Base-by-base conservation (phyloP, 2,797 vertebrate species). In the Phoeniculus purpureus region DNA sequence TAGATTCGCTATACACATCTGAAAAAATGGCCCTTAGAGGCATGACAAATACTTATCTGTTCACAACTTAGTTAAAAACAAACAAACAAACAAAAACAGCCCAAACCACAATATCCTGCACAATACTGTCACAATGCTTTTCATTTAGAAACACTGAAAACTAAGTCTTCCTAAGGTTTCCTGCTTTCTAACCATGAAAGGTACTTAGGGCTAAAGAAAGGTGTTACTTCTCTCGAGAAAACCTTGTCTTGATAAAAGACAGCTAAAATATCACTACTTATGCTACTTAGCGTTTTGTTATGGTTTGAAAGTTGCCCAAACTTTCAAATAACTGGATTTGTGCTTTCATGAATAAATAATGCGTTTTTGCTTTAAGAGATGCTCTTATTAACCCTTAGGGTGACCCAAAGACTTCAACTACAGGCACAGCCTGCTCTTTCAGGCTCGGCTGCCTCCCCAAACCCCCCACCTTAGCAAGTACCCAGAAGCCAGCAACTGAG, bases 61-160 rank as follows among this genome's bases (percentile, higher is more conserved):
- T 72, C 54, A 85, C 29, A 81, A 40, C 3, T 85, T 58, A 5
- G 10, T 51, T 62, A 48, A 60, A 31, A 76, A n/a, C n/a, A n/a
- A 79, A 1, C 0, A 8, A 18, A 10, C 68, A 7, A 22, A 72
- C 81, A 83, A 10, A 26, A 59, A 9, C n/a, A 2, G 25, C 2
- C 3, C 15, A 71, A 80, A 43, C 5, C 17, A 21, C 7, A 54
- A 9, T 6, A 54, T 32, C 15, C 40, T 40, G 32, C 6, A 52
- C 4, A 18, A 59, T 79, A 17, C 29, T 32, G 12, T 60, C 31
- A 58, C 13, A 45, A 26, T n/a, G 17, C 1, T 77, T 89, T 74
- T 67, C 12, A 34, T 70, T 26, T 50, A 27, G 52, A 60, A 89
- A 40, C 26, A 45, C 23, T 50, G 22, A 55, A 81, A 88, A 47